These are phyloP conservation scores for Adelognathus sp. DNA, from an alignment of 2,888 invertebrate species.

Conservation along the genomic window DNA sequence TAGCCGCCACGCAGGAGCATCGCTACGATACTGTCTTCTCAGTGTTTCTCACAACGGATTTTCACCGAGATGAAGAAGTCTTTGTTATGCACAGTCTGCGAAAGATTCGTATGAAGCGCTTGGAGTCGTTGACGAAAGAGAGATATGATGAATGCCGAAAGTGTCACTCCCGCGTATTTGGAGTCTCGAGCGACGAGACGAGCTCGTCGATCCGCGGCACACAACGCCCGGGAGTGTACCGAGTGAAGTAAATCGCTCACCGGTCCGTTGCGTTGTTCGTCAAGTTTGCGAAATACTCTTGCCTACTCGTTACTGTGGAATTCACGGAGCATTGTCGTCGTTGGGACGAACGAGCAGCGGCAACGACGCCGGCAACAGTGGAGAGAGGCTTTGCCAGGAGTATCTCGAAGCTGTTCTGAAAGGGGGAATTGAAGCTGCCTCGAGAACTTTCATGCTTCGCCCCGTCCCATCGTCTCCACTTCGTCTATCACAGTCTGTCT, in stretches of 20 bases:
- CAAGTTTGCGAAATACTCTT: constrained; percentile 47
- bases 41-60: constrained; percentile 39
- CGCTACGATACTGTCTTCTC: not conserved
- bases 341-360: constrained; percentile 16
- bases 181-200: constrained; percentile 32
- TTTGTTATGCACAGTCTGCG: not conserved
- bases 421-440: constrained; percentile 21
- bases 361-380: not conserved
- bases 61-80: not conserved
- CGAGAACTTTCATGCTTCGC: constrained; percentile 35
- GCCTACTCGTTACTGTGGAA: constrained; percentile 53
- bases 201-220: constrained; percentile 40
- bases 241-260: constrained; percentile 27
- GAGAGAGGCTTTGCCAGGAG: constrained; percentile 32
- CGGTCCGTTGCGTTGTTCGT: constrained; percentile 37
- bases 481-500: constrained; percentile 30
- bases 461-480: constrained; percentile 1
- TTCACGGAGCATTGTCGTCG: constrained; percentile 47
- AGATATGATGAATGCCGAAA: constrained; percentile 32
- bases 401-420: constrained; percentile 22
- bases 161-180: constrained; percentile 13
- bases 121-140: constrained; percentile 12
- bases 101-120: constrained; percentile 39
- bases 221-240: constrained; percentile 5
- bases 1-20: not conserved